Base-by-base conservation (phyloP, 2,888 invertebrate genomes). In the Camptogramma bilineatum region DNA sequence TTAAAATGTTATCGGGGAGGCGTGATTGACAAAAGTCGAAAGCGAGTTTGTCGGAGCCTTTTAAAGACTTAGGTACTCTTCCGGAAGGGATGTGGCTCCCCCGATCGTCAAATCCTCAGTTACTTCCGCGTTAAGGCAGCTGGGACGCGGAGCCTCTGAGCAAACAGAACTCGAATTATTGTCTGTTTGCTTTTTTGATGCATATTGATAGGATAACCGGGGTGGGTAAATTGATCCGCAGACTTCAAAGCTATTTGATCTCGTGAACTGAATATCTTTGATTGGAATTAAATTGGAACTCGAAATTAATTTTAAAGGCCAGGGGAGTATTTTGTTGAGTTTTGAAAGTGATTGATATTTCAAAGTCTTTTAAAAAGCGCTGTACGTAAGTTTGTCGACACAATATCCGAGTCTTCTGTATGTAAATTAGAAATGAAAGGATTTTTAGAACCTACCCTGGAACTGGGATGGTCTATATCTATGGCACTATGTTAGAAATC, bases 11-110 rank as follows among this genome's bases (percentile, higher is more conserved):
- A 83, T 84, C 80, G 75, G 69, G 70, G 73, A 65, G 78, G 75
- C 78, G 80, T 84, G 86, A 85, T 83, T 86, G 85, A 83, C 82
- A 80, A 83, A 81, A 83, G 77, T 74, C 65, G 69, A 76, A 55
- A 42, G 44, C 51, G 31, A 57, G 53, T 57, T 65, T 57, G 44
- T 34, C 18, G 51, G 54, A 62, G 62, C 57, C 34, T 52, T 62
- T 47, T 53, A 60, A 48, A 52, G 51, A 52, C 44, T 56, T 52
- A 16, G 44, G 44, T 44, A 48, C 21, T 42, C 71, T 62, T 68
- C 64, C 77, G 77, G 76, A 82, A 78, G 77, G 73, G 78, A 78
- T 75, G 76, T 70, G 79, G 76, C 77, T 80, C 71, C 73, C 62
- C 69, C 73, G 75, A 74, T 84, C 85, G 81, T 84, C 83, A 84